phyloP scores from a whole-genome alignment of 1,140 invertebrate species.

The Drosophila teissieri region DNA sequence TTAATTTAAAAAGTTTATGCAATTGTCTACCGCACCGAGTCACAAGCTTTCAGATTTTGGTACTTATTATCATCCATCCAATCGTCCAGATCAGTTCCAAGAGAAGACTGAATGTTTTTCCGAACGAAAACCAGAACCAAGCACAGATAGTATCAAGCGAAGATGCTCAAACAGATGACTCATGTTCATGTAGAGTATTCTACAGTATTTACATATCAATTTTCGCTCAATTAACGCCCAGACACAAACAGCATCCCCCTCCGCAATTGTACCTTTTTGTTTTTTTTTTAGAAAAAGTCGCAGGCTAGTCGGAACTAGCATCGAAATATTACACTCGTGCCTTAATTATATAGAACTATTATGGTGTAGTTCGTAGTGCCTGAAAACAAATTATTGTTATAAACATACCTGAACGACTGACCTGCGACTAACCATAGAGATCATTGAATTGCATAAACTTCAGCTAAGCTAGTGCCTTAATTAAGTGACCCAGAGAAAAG shows the following conservation, averaged over 20 bases:
- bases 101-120: constrained; percentile 43
- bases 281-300: constrained; percentile 29
- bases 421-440: constrained; percentile 29
- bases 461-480: constrained; percentile 69
- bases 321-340: constrained; percentile 59
- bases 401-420: constrained; percentile 46
- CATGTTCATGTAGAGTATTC: constrained; percentile 56
- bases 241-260: constrained; percentile 7
- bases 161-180: constrained; percentile 68
- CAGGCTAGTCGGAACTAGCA: constrained; percentile 58
- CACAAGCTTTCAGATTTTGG: constrained; percentile 66
- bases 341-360: constrained; percentile 71
- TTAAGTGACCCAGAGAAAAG: constrained; percentile 44
- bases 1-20: constrained; percentile 76
- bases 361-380: constrained; percentile 63
- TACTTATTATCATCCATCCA: constrained; percentile 77
- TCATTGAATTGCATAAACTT: constrained; percentile 79
- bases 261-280: constrained; percentile 16
- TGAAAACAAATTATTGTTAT: constrained; percentile 46
- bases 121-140: constrained; percentile 37
- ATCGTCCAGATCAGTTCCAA: constrained; percentile 44
- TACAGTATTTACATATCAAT: constrained; percentile 55
- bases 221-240: constrained; percentile 75
- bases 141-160: constrained; percentile 26
- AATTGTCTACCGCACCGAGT: constrained; percentile 50